Conservation (phyloP, 2,797 vertebrate genomes). For the Betta splendens region DNA sequence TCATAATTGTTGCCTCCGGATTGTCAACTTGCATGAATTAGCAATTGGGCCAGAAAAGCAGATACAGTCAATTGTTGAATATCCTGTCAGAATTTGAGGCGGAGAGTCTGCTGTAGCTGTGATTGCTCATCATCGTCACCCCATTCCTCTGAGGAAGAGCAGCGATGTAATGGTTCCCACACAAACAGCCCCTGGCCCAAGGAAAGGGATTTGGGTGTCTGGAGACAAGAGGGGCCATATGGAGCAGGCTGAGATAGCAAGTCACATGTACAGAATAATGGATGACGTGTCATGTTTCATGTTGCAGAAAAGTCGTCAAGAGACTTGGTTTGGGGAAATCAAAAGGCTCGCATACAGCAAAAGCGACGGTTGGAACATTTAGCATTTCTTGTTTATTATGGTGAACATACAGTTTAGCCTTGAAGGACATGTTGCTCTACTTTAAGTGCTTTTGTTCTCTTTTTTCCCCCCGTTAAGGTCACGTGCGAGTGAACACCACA, state of each 20-base stretch:
- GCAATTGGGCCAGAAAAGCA: conserved; percentile 77
- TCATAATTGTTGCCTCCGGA: conserved; percentile 80
- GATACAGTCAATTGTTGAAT: conserved; percentile 73
- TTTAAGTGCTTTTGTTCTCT: conserved; percentile 28
- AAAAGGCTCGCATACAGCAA: conserved; percentile 79
- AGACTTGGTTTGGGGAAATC: conserved; percentile 85
- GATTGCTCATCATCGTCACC: conserved; percentile 80
- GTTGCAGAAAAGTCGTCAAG: conserved; percentile 84
- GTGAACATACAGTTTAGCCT: conserved; percentile 37
- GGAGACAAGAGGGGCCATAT: conserved; percentile 86
- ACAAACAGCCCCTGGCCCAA: conserved; percentile 84
- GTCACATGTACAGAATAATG: conserved; percentile 86
- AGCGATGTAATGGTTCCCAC: conserved; percentile 80
- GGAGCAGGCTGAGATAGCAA: conserved; percentile 82
- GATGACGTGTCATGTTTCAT: conserved; percentile 89
- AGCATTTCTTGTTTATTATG: conserved; percentile 66
- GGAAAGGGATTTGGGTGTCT: conserved; percentile 87
- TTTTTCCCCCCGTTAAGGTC: conserved; percentile 29
- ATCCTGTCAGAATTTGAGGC: conserved; percentile 73
- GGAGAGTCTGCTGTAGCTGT: conserved; percentile 68
- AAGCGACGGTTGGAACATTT: conserved; percentile 80
- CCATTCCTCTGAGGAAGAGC: conserved; percentile 82
- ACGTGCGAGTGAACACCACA: conserved; percentile 23
- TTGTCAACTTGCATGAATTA: conserved; percentile 84
- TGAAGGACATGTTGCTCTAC: conserved; percentile 28